phyloP scores from a whole-genome alignment of 2,797 vertebrate species.

The Oreochromis grahami region DNA sequence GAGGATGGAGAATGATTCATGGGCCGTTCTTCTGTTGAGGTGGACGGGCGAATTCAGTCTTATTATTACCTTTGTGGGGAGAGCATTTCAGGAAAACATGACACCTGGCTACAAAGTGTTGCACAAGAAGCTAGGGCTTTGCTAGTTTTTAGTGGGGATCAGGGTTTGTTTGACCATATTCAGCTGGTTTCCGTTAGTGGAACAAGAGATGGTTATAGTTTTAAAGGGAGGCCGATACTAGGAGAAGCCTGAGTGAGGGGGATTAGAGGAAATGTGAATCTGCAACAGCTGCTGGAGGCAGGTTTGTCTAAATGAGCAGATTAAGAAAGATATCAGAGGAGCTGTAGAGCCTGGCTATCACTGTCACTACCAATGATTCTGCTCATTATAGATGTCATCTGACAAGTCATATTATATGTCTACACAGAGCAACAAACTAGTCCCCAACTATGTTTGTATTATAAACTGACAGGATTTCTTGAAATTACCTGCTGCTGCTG shows the following conservation, averaged over 20 bases:
- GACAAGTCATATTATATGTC: not conserved
- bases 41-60: not conserved
- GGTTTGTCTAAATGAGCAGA: not conserved
- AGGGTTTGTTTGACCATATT: not conserved
- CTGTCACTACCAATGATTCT: not conserved
- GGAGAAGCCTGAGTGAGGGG: not conserved
- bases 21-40: not conserved
- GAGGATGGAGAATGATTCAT: slow-evolving; percentile 13
- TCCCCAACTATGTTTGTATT: not conserved
- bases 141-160: not conserved
- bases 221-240: not conserved
- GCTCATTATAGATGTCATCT: not conserved
- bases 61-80: slow-evolving; percentile 35
- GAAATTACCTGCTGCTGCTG: not conserved
- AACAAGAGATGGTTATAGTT: slow-evolving; percentile 19
- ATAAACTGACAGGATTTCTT: not conserved
- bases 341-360: not conserved
- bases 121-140: slow-evolving; percentile 31
- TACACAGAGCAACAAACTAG: not conserved
- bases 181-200: slow-evolving; percentile 45
- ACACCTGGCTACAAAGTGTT: slow-evolving; percentile 15
- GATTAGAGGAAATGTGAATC: not conserved
- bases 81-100: slow-evolving; percentile 12
- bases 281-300: not conserved
- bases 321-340: not conserved